Base-by-base conservation (phyloP, 2,113 vertebrate genomes). In the Lynx canadensis region DNA sequence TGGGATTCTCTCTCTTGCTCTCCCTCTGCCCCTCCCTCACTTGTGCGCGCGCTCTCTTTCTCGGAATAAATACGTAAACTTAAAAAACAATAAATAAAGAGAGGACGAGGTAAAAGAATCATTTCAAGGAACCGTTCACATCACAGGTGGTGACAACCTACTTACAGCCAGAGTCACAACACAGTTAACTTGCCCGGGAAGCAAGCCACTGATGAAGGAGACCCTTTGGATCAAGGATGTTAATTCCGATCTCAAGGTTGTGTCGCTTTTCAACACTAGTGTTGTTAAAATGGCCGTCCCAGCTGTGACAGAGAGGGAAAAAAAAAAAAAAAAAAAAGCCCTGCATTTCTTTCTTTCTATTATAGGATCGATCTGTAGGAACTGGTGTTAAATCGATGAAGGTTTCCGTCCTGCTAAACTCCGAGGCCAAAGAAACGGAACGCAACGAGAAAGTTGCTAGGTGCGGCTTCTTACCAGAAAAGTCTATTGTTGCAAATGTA, bases 61-160 rank as follows among this genome's bases (percentile, higher is more conserved):
- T 60, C 57, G 23, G 23, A 60, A 60, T 23, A 60, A 60, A 60
- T 23, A 23, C 8, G 9, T 23, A 60, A 60, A 21, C 21, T 57
- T 57, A 60, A 60, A 60, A 60, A 60, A 23, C 21, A 60, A 60
- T 60, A 60, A 60, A 57, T 69, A 57, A 48, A 85, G 38, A 89
- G 41, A 66, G 7, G 45, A n/a, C 0, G 0, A 45, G 68, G 55
- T 23, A 3, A 84, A 69, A 25, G 57, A 84, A 68, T 45, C 10
- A 33, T 5, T 11, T n/a, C 12, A 3, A 21, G 5, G 2, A 29
- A 31, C 15, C 27, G 12, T 19, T 21, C 13, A 31, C 21, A 0
- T n/a, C 38, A 13, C 5, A 19, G 45, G 8, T 27, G 16, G 50
- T 1, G 21, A 31, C 12, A 13, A 79, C 14, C 6, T 5, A 18